Conservation (phyloP, 2,113 vertebrate genomes). For the Brachypodius melanocephalos region DNA sequence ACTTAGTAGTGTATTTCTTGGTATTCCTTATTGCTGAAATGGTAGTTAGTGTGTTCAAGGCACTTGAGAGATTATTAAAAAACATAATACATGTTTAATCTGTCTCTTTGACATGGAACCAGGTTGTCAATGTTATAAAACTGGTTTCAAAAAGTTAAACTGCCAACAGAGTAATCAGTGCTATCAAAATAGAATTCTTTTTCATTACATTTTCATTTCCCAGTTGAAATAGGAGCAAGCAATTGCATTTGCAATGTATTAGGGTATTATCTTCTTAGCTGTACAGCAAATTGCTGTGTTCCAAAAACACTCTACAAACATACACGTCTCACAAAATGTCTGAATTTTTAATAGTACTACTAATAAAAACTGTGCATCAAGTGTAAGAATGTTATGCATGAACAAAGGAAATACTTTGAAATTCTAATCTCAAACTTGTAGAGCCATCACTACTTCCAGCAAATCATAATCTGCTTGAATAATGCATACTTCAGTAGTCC, state of each 20-base stretch:
- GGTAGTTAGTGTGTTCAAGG: background rate
- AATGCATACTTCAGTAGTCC: background rate
- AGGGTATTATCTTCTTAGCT: background rate
- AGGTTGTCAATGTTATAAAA: background rate
- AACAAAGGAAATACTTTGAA: background rate
- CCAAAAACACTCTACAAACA: background rate
- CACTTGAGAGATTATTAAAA: background rate
- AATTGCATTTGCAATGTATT: background rate
- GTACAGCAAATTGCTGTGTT: background rate
- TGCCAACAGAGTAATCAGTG: background rate
- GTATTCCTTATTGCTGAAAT: background rate
- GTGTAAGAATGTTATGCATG: background rate
- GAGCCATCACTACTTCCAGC: background rate
- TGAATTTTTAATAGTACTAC: background rate
- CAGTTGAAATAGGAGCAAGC: background rate
- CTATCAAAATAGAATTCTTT: background rate
- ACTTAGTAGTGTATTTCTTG: background rate
- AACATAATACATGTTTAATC: background rate
- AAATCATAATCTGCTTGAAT: background rate
- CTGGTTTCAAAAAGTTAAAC: background rate
- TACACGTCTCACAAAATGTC: background rate
- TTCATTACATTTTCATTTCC: conserved; percentile 15
- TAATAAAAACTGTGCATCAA: background rate
- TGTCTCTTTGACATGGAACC: background rate
- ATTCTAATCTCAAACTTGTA: background rate